These are phyloP conservation scores for Eciton burchellii DNA, from an alignment of 1,140 invertebrate species.

Conservation along the genomic window DNA sequence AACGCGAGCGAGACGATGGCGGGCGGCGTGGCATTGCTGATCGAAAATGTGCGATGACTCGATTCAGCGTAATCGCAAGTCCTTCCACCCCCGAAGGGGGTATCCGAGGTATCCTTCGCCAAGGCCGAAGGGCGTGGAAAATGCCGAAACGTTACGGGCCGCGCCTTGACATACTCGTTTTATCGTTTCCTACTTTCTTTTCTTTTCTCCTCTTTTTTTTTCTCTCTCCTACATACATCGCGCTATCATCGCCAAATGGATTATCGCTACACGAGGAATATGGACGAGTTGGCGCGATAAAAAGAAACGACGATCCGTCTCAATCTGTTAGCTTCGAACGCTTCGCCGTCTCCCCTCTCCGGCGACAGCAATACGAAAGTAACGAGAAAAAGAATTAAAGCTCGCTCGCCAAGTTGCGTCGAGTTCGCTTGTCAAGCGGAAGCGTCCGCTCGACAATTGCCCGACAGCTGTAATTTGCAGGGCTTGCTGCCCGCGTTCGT, in stretches of 20 bases:
- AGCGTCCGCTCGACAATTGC: neutral
- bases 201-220: conserved; percentile 17
- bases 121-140: conserved; percentile 3
- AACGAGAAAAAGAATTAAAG: neutral
- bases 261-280: conserved; percentile 37
- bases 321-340: conserved; percentile 36
- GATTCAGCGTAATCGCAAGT: conserved; percentile 13
- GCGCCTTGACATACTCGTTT: conserved; percentile 31
- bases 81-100: too few species aligned
- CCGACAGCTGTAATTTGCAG: neutral
- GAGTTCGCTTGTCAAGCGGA: neutral
- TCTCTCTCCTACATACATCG: conserved; percentile 32
- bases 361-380: conserved; percentile 6
- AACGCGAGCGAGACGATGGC: conserved; percentile 19
- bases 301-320: conserved; percentile 28
- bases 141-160: conserved; percentile 8
- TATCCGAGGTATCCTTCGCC: too few species aligned
- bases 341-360: neutral
- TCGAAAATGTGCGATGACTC: neutral
- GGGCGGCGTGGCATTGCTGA: neutral
- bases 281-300: conserved; percentile 13
- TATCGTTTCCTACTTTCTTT: conserved; percentile 31
- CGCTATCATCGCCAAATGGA: conserved; percentile 25
- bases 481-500: neutral
- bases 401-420: neutral